Percentiles rank a stretch among this genome's conserved stretches.
Evolutionary conservation across 1,140 invertebrate genomes (phyloP).

Genomic region (Drosophila nigromelanica): DNA sequence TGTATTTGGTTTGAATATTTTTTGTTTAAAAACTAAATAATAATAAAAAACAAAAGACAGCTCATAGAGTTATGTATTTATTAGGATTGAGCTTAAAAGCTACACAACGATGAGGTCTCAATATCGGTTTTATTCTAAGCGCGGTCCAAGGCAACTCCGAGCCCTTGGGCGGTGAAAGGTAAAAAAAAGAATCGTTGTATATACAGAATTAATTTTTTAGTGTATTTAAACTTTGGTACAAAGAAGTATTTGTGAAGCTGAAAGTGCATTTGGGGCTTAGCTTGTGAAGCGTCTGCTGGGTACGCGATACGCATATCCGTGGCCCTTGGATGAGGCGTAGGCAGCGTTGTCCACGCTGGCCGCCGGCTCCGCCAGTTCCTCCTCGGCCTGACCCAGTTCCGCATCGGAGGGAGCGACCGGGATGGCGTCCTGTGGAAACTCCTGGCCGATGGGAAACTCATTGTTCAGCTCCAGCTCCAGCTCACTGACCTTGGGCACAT

Average conservation of each 20-base stretch:
- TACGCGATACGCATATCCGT: conserved; percentile 66
- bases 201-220: conserved; percentile 48
- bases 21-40: conserved; percentile 10
- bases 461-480: conserved; percentile 70
- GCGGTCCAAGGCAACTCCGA: conserved; percentile 51
- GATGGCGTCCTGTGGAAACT: conserved; percentile 70
- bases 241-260: conserved; percentile 10
- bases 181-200: not conserved
- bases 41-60: conserved; percentile 11
- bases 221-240: conserved; percentile 65
- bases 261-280: conserved; percentile 28
- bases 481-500: conserved; percentile 66
- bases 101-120: conserved; percentile 14
- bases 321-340: conserved; percentile 48
- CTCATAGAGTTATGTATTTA: conserved; percentile 14
- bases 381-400: conserved; percentile 53
- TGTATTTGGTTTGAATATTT: conserved; percentile 1
- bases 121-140: conserved; percentile 47
- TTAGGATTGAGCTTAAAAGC: conserved; percentile 19
- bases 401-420: conserved; percentile 68
- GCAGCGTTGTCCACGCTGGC: conserved; percentile 12
- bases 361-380: conserved; percentile 15
- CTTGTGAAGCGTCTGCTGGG: conserved; percentile 68
- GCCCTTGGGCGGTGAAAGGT: conserved; percentile 70
- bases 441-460: conserved; percentile 68